These are phyloP conservation scores for Varanus komodoensis DNA, from an alignment of 2,113 vertebrate genomes.

Conservation along the genomic window DNA sequence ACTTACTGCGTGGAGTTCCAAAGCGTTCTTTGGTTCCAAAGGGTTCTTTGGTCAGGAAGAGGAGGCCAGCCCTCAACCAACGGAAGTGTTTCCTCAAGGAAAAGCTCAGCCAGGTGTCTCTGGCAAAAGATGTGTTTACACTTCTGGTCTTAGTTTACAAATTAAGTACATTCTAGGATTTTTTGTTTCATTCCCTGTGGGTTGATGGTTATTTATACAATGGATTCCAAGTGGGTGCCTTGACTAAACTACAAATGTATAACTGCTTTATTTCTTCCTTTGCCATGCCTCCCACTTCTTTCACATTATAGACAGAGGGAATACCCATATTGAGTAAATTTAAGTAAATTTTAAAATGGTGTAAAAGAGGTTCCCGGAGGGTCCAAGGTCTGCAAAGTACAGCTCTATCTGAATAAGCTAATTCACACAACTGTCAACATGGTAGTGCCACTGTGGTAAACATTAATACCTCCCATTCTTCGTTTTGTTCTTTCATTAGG, in stretches of 20 bases:
- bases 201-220: background rate
- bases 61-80: background rate
- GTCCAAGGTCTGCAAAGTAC: background rate
- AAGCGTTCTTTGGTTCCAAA: too few relatives aligned
- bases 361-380: background rate
- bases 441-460: conserved; percentile 25
- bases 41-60: too few relatives aligned
- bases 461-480: background rate
- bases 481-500: background rate
- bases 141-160: background rate
- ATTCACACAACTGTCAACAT: background rate
- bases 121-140: background rate
- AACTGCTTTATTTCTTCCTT: background rate
- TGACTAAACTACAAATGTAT: background rate
- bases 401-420: background rate
- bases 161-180: background rate
- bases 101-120: background rate
- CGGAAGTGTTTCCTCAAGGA: too few relatives aligned
- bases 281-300: background rate
- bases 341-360: background rate
- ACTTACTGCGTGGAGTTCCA: background rate
- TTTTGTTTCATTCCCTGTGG: background rate
- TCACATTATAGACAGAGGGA: background rate
- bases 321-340: background rate
- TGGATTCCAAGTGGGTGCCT: too few relatives aligned